Evolutionary conservation across 2,113 vertebrate genomes (phyloP).

Genomic region (Hemibagrus wyckioides): DNA sequence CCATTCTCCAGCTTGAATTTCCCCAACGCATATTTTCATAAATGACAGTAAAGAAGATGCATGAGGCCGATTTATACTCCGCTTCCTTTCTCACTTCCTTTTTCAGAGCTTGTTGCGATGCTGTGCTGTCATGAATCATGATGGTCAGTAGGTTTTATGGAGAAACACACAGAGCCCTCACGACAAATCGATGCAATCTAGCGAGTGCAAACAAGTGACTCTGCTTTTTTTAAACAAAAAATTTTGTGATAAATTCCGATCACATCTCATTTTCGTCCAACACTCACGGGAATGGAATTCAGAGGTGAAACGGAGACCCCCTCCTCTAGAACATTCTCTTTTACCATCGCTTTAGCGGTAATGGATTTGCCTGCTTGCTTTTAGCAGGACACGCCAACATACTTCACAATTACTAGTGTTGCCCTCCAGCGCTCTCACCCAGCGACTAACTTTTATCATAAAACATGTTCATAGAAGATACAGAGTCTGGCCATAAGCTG

Average conservation of each 20-base stretch:
- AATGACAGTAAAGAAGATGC: conserved; percentile 71
- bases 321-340: conserved; percentile 9
- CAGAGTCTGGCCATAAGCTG: conserved; percentile 38
- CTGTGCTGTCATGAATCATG: conserved; percentile 61
- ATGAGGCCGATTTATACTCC: conserved; percentile 64
- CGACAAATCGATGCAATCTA: background rate
- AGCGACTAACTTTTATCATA: conserved; percentile 43
- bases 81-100: conserved; percentile 52
- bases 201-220: background rate
- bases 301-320: background rate
- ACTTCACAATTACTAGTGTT: conserved; percentile 46
- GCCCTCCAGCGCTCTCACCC: conserved; percentile 12
- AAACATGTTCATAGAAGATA: conserved; percentile 39
- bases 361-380: conserved; percentile 46
- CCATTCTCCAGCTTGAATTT: conserved; percentile 60
- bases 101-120: conserved; percentile 41
- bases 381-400: conserved; percentile 21
- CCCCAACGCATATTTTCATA: conserved; percentile 68
- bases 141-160: conserved; percentile 58
- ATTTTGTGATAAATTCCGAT: background rate
- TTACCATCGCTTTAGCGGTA: conserved; percentile 10
- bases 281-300: background rate
- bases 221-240: background rate
- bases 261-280: background rate
- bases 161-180: background rate